Percentiles rank a stretch among this genome's conserved stretches.
These are phyloP conservation scores for Sander lucioperca DNA, from an alignment of 2,113 vertebrate genomes.

Conservation along the genomic window DNA sequence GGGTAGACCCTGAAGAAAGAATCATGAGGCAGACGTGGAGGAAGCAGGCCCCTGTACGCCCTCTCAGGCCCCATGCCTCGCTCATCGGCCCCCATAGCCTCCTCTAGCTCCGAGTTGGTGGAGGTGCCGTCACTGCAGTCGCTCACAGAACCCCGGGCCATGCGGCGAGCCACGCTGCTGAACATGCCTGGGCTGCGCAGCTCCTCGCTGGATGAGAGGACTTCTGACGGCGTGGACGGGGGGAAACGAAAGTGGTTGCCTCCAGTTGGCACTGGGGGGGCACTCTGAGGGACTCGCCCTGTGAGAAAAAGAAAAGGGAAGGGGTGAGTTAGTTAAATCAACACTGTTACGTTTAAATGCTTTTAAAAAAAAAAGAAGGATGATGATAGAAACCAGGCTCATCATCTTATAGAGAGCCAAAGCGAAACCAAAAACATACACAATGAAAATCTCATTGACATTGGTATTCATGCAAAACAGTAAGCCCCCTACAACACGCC, in stretches of 20 bases:
- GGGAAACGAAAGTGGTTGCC: constrained; percentile 92
- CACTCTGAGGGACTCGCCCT: constrained; percentile 93
- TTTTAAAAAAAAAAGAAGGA: background rate
- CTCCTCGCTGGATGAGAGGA: constrained; percentile 91
- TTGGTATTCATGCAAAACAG: background rate
- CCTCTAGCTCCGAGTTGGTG: constrained; percentile 90
- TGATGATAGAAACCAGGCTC: background rate
- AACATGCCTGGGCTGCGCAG: constrained; percentile 90
- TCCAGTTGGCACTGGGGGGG: constrained; percentile 89
- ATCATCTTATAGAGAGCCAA: background rate
- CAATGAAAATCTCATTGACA: background rate
- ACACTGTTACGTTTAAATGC: background rate
- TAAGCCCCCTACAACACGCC: no score
- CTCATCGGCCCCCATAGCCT: constrained; percentile 84
- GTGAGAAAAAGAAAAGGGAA: background rate
- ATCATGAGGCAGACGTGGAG: constrained; percentile 87
- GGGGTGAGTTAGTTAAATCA: background rate
- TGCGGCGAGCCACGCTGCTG: constrained; percentile 86
- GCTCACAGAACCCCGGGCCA: constrained; percentile 90
- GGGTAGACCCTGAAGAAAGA: constrained; percentile 89
- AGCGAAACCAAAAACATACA: background rate
- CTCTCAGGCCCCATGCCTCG: constrained; percentile 72
- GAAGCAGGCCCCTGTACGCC: constrained; percentile 85
- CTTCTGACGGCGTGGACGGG: constrained; percentile 89
- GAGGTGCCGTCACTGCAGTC: constrained; percentile 95